phyloP scores from a whole-genome alignment of 2,113 vertebrate species.

The Salvator merianae region DNA sequence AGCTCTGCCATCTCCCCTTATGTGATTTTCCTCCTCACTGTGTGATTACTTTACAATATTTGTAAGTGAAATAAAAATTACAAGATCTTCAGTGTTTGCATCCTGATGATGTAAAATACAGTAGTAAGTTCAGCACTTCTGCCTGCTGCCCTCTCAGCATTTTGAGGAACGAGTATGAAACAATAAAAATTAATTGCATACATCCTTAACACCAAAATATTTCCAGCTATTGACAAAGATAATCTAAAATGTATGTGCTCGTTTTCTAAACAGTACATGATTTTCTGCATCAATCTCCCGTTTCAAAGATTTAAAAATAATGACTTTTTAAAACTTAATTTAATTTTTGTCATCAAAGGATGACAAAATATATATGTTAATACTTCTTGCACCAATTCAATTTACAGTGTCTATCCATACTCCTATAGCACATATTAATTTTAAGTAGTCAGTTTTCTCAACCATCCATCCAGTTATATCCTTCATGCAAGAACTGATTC shows the following conservation, averaged over 20 bases:
- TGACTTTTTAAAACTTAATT: conserved; percentile 12
- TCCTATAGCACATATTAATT: no score
- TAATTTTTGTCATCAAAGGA: conserved; percentile 18
- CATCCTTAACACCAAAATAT: not conserved
- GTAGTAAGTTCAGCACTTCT: not conserved
- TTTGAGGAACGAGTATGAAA: not conserved
- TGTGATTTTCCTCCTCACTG: not conserved
- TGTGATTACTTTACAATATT: not conserved
- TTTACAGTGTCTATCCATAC: not conserved
- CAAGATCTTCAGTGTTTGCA: no score
- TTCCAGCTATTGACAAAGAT: rapidly evolving
- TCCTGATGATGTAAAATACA: not conserved
- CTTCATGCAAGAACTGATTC: conserved; percentile 35
- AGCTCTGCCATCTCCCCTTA: no score
- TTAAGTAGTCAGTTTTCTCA: not conserved
- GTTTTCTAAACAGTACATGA: not conserved
- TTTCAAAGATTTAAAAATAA: conserved; percentile 34
- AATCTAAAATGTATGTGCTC: not conserved
- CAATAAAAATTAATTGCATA: not conserved
- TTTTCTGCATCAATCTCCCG: conserved; percentile 16
- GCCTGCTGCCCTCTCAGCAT: not conserved
- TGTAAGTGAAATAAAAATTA: not conserved
- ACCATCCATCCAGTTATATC: not conserved
- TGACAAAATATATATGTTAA: conserved; percentile 42
- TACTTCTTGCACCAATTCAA: not conserved